Evolutionary conservation across 2,113 vertebrate species (phyloP).

Genomic region (Daphoenositta chrysoptera): DNA sequence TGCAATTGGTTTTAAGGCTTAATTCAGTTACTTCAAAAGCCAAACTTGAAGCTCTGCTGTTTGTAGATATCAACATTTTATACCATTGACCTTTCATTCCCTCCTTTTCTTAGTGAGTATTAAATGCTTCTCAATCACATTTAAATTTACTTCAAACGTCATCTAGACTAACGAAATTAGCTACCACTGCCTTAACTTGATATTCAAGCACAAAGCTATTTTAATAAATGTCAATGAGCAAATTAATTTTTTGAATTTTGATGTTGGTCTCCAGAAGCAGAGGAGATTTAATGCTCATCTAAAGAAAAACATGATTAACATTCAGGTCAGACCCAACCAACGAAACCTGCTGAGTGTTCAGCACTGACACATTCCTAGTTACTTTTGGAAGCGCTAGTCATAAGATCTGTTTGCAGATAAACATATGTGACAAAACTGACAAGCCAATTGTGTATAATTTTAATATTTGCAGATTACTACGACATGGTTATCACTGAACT

Average conservation of each 20-base stretch:
- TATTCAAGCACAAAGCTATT: slow-evolving; percentile 39
- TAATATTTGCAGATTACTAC: slow-evolving; percentile 10
- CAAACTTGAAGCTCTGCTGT: background rate
- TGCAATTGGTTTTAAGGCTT: background rate
- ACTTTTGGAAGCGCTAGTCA: background rate
- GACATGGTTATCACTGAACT: background rate
- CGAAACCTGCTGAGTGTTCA: background rate
- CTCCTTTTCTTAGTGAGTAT: background rate
- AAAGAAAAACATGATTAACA: slow-evolving; percentile 15
- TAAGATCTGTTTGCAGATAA: slow-evolving; percentile 8
- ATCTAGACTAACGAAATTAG: slow-evolving; percentile 18
- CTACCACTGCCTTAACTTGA: slow-evolving; percentile 3
- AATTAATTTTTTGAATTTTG: slow-evolving; percentile 64
- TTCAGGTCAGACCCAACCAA: slow-evolving; percentile 15
- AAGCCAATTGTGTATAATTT: background rate
- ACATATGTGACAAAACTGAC: slow-evolving; percentile 11
- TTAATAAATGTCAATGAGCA: slow-evolving; percentile 61
- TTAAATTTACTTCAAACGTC: slow-evolving; percentile 11
- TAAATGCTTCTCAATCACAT: slow-evolving; percentile 33
- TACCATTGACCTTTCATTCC: background rate
- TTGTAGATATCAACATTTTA: background rate
- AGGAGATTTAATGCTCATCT: background rate
- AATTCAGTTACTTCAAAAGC: background rate
- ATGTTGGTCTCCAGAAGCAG: slow-evolving; percentile 29
- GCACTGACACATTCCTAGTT: background rate